These are phyloP conservation scores for Sebastes diaconus DNA, from an alignment of 2,797 vertebrate species.

Conservation along the genomic window DNA sequence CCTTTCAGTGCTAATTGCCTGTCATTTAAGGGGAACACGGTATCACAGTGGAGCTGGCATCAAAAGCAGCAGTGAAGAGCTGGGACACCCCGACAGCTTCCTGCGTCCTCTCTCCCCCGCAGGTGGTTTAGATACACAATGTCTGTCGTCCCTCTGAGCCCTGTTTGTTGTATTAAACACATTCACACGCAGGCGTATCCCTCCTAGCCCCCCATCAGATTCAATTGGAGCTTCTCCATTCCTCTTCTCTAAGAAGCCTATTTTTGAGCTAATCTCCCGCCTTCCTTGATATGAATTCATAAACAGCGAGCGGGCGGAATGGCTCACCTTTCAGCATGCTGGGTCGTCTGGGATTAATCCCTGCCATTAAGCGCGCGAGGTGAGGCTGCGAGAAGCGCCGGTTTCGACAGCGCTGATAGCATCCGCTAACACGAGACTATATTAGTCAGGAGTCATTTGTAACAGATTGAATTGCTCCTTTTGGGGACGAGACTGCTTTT, in stretches of 20 bases:
- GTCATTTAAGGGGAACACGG: slow-evolving; percentile 75
- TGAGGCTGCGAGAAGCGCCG: slow-evolving; percentile 22
- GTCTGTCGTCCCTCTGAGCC: slow-evolving; percentile 76
- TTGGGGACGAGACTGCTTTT: slow-evolving; percentile 17
- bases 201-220: slow-evolving; percentile 5
- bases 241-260: slow-evolving; percentile 30
- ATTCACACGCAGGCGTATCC: neutral
- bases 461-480: slow-evolving; percentile 37
- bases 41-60: slow-evolving; percentile 77
- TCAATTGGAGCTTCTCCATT: slow-evolving; percentile 37
- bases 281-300: slow-evolving; percentile 59
- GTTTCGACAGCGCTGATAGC: slow-evolving; percentile 44
- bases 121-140: slow-evolving; percentile 85
- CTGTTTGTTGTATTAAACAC: slow-evolving; percentile 79
- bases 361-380: slow-evolving; percentile 38
- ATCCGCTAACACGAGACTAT: slow-evolving; percentile 28
- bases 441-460: slow-evolving; percentile 45
- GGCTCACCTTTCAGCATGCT: slow-evolving; percentile 43
- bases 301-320: slow-evolving; percentile 17
- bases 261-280: slow-evolving; percentile 56
- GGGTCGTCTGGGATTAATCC: slow-evolving; percentile 57
- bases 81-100: slow-evolving; percentile 86
- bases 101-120: slow-evolving; percentile 82
- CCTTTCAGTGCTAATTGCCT: slow-evolving; percentile 42
- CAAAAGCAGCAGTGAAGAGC: slow-evolving; percentile 82